These are phyloP conservation scores for Rhopilema esculentum DNA, from an alignment of 30 jellyfish, hydroid and myxozoan species.

Conservation along the genomic window DNA sequence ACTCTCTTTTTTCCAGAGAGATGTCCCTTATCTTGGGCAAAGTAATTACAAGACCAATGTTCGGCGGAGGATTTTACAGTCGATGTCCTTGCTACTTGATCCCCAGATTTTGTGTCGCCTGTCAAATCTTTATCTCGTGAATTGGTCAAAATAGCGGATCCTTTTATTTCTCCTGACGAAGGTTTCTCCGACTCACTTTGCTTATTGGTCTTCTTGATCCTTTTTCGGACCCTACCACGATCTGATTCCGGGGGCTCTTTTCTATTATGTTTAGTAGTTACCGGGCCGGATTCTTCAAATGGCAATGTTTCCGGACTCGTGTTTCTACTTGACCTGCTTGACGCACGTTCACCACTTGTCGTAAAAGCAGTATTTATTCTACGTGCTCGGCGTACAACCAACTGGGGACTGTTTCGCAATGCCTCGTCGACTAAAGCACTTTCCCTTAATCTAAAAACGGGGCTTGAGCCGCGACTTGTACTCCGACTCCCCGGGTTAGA, in stretches of 20 bases:
- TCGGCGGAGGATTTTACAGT: background rate
- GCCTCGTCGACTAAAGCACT: constrained; percentile 9
- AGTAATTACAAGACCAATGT: background rate
- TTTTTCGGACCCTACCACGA: background rate
- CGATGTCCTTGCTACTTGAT: background rate
- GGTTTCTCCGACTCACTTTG: background rate
- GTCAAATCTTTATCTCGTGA: background rate
- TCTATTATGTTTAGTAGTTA: background rate
- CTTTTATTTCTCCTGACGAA: background rate
- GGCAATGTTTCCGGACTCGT: background rate
- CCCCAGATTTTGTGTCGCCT: background rate
- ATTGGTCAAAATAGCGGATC: background rate
- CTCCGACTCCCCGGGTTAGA: constrained; percentile 44
- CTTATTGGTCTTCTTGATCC: background rate
- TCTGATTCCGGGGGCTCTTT: background rate
- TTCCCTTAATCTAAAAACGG: constrained; percentile 31
- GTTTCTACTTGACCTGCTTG: constrained; percentile 1
- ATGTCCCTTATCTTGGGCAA: background rate
- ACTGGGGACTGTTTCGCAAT: constrained; percentile 20
- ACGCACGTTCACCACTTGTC: background rate
- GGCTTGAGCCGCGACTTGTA: constrained; percentile 66
- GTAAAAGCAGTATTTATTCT: background rate
- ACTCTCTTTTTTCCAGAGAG: constrained; percentile 46
- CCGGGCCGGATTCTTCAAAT: background rate
- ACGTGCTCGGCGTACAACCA: background rate